phyloP scores from a whole-genome alignment of 1,140 invertebrate genomes.

The Formica exsecta region DNA sequence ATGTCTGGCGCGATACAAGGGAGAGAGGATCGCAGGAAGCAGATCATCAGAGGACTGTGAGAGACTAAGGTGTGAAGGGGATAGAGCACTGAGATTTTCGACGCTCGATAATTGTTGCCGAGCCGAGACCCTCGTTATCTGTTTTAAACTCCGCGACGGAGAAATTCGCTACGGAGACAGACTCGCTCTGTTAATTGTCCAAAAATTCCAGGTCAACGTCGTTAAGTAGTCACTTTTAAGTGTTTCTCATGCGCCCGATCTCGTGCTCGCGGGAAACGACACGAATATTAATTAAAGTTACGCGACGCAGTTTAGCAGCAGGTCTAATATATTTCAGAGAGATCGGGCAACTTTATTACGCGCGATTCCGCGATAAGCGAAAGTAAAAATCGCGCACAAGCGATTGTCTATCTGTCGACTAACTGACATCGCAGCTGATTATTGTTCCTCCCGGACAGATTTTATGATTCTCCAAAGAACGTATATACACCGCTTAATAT shows the following conservation, averaged over 20 bases:
- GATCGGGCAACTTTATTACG: constrained; percentile 45
- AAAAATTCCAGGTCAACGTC: constrained; percentile 47
- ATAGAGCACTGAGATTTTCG: constrained; percentile 28
- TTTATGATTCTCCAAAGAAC: not conserved
- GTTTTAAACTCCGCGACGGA: constrained; percentile 26
- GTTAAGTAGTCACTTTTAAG: constrained; percentile 53
- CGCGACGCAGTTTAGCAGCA: constrained; percentile 30
- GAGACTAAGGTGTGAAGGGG: not conserved
- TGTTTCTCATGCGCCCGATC: constrained; percentile 40
- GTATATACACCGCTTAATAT: not conserved
- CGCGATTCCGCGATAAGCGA: constrained; percentile 50
- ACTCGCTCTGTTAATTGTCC: constrained; percentile 49
- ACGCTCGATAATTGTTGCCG: constrained; percentile 37
- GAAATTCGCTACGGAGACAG: constrained; percentile 45
- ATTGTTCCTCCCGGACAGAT: not conserved
- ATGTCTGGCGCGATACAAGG: not conserved
- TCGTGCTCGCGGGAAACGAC: constrained; percentile 32
- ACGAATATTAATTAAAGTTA: constrained; percentile 49
- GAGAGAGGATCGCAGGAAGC: not conserved
- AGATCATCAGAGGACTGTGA: not conserved
- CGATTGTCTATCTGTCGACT: constrained; percentile 41
- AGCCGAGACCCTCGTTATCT: constrained; percentile 46
- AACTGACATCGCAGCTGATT: constrained; percentile 35
- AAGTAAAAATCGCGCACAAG: not conserved
- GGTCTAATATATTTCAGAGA: constrained; percentile 56